phyloP scores from a whole-genome alignment of 2,888 invertebrate species.

The Cephus rjabovi region DNA sequence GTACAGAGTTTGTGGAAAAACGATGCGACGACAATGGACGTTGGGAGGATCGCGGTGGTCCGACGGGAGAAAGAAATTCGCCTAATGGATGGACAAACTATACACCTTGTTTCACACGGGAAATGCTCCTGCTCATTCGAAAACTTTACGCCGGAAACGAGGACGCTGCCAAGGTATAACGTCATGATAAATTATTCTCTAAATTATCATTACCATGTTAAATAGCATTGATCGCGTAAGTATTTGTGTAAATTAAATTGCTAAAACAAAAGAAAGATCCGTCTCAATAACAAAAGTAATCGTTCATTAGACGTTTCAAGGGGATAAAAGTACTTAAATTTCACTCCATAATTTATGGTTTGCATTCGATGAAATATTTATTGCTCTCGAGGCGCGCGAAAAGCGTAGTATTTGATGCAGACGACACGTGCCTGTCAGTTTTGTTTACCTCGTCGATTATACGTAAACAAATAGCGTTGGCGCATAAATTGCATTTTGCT shows the following conservation, averaged over 20 bases:
- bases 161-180: constrained; percentile 66
- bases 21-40: constrained; percentile 76
- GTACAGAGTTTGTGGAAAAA: constrained; percentile 77
- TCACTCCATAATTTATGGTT: not conserved
- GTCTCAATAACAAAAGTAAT: not conserved
- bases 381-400: not conserved
- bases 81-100: constrained; percentile 85
- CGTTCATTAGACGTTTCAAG: too few relatives aligned
- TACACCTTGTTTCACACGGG: constrained; percentile 80
- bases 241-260: not conserved
- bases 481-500: not conserved
- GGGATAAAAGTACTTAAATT: not conserved
- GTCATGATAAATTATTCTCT: not conserved
- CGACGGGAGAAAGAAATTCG: constrained; percentile 49
- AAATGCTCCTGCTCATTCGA: constrained; percentile 75
- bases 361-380: not conserved
- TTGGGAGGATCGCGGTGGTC: constrained; percentile 74
- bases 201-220: not conserved
- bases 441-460: not conserved
- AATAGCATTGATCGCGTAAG: not conserved
- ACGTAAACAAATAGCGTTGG: not conserved
- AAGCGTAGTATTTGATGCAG: not conserved
- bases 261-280: not conserved
- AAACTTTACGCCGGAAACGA: constrained; percentile 72
- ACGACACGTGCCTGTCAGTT: not conserved